phyloP scores from a whole-genome alignment of 2,888 invertebrate genomes.

The Euphydryas editha region DNA sequence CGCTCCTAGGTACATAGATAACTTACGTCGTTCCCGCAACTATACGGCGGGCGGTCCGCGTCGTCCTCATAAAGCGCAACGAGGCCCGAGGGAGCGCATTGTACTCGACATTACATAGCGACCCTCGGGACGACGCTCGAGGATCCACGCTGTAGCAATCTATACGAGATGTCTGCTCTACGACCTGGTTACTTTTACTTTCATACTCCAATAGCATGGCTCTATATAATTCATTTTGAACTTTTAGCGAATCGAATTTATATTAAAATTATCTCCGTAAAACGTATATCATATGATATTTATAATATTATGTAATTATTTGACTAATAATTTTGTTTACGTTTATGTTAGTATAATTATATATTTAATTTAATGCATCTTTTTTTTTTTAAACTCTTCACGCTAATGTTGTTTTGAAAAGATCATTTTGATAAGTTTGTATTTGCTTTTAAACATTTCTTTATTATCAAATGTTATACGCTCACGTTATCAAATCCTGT shows the following conservation, averaged over 20 bases:
- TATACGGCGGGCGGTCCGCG: conserved; percentile 9
- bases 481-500: no score
- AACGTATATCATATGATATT: no score
- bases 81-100: conserved; percentile 25
- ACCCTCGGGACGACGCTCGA: conserved; percentile 9
- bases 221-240: neutral
- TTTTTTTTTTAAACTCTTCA: no score
- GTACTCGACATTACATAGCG: conserved; percentile 13
- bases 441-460: no score
- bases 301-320: no score
- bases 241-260: neutral
- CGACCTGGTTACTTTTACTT: conserved; percentile 8
- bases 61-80: conserved; percentile 13
- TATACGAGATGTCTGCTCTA: neutral
- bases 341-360: no score
- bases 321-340: no score
- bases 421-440: no score
- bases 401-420: no score
- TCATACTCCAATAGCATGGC: neutral
- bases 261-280: no score
- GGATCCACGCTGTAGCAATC: conserved; percentile 17
- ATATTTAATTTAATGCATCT: no score
- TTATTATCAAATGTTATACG: no score
- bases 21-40: conserved; percentile 7
- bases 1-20: conserved; percentile 1